A percentile compares a stretch with the other conserved stretches of the same genome.
Evolutionary conservation across 2,113 vertebrate species (phyloP).

Genomic region (Rhynchomys soricoides): DNA sequence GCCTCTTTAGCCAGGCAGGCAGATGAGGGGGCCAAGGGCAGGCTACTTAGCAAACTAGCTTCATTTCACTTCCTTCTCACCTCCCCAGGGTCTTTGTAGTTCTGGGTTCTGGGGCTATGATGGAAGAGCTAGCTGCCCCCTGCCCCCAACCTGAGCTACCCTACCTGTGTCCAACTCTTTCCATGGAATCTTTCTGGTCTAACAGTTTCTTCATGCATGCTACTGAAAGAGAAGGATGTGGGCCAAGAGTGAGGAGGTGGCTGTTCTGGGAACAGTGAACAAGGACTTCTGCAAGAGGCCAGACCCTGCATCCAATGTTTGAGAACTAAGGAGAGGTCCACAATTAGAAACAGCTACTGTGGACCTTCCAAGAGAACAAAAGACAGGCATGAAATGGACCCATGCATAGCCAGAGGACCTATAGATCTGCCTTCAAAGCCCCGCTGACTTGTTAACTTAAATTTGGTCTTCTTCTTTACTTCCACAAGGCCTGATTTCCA

Average conservation of each 20-base stretch:
- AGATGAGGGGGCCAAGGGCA: constrained; percentile 34
- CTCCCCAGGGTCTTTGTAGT: constrained; percentile 33
- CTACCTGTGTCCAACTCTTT: background rate
- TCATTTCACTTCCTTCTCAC: constrained; percentile 66
- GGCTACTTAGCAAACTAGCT: constrained; percentile 59
- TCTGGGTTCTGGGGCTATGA: constrained; percentile 65
- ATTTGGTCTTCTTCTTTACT: background rate
- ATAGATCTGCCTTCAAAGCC: constrained; percentile 29
- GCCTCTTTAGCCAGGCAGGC: constrained; percentile 47
- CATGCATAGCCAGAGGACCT: background rate
- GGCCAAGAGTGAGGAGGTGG: background rate
- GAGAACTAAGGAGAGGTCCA: background rate
- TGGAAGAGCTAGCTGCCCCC: constrained; percentile 37
- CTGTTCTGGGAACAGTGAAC: background rate
- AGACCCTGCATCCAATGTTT: background rate
- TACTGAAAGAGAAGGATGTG: background rate
- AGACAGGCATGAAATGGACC: background rate
- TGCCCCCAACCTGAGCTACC: background rate
- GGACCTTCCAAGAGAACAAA: background rate
- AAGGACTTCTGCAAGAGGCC: background rate
- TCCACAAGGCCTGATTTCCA: background rate
- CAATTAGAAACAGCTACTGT: background rate
- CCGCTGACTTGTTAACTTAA: background rate
- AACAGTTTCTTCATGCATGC: background rate
- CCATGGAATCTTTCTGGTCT: background rate